Evolutionary conservation across 2,888 invertebrate species (phyloP).

Genomic region (Drosophila vallismaia): DNA sequence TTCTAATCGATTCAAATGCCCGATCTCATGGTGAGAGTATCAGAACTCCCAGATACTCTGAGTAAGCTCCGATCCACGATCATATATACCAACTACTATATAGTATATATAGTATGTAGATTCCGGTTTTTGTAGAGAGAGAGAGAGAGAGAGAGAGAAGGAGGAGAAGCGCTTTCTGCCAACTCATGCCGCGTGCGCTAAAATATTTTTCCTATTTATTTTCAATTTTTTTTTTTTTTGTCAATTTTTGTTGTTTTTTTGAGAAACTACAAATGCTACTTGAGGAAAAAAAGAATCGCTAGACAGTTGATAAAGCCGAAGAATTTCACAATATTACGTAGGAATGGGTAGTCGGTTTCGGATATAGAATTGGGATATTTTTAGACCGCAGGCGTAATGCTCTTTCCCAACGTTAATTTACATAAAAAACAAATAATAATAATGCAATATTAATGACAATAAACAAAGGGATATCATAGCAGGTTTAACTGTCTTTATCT

Average conservation of each 20-base stretch:
- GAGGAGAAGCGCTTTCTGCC: slow-evolving; percentile 8
- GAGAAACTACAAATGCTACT: slow-evolving; percentile 33
- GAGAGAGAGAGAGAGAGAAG: neutral
- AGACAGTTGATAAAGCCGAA: slow-evolving; percentile 11
- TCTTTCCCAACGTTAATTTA: slow-evolving; percentile 1
- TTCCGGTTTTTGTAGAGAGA: slow-evolving; percentile 28
- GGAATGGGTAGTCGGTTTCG: too few relatives aligned
- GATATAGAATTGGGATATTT: neutral
- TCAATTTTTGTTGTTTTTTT: too few relatives aligned
- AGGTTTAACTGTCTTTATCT: slow-evolving; percentile 7
- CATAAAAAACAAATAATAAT: slow-evolving; percentile 3
- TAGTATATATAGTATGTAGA: neutral
- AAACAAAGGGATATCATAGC: slow-evolving; percentile 21
- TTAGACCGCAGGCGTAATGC: neutral
- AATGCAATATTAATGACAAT: neutral
- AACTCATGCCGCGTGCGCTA: slow-evolving; percentile 58
- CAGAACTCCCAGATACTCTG: too few relatives aligned
- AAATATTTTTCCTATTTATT: neutral
- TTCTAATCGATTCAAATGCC: neutral
- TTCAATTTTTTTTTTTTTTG: too few relatives aligned
- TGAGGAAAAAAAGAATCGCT: slow-evolving; percentile 20
- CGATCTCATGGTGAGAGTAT: neutral
- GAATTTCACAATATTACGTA: slow-evolving; percentile 28
- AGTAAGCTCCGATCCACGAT: neutral
- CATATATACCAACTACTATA: neutral